Evolutionary conservation across 2,797 vertebrate genomes (phyloP).

Genomic region (Coracias cyanogaster): DNA sequence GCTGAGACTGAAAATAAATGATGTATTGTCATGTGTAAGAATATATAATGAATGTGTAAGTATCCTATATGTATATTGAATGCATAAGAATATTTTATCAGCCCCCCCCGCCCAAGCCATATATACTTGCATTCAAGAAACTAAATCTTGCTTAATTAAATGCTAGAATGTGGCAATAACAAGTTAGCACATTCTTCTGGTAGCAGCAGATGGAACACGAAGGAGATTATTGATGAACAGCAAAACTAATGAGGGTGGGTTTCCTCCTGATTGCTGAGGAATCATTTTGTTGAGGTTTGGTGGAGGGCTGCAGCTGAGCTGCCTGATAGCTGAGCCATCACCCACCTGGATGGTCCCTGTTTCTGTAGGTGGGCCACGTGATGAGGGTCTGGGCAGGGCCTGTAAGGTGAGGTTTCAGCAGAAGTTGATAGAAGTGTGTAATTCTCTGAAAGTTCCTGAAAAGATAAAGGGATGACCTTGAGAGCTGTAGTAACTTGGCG

Average conservation of each 20-base stretch:
- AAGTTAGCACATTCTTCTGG: background rate
- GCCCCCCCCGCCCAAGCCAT: background rate
- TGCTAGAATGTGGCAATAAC: background rate
- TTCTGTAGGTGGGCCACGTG: background rate
- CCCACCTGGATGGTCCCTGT: accelerated
- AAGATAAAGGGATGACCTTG: background rate
- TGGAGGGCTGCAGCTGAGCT: background rate
- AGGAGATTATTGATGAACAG: background rate
- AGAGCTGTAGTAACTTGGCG: background rate
- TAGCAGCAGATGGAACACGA: background rate
- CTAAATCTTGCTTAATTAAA: background rate
- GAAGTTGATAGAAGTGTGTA: accelerated
- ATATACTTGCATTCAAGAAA: background rate
- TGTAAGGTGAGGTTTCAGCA: background rate
- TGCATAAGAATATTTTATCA: background rate
- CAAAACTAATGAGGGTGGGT: background rate
- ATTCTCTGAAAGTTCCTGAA: background rate
- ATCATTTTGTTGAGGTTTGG: background rate
- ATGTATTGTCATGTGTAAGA: background rate
- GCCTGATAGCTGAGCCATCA: accelerated
- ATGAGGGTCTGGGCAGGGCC: accelerated
- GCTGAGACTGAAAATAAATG: background rate
- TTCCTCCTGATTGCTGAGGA: background rate
- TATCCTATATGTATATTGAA: background rate
- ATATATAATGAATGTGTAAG: background rate